These are phyloP conservation scores for Knipowitschia caucasica DNA, from an alignment of 2,797 vertebrate species.

Conservation along the genomic window DNA sequence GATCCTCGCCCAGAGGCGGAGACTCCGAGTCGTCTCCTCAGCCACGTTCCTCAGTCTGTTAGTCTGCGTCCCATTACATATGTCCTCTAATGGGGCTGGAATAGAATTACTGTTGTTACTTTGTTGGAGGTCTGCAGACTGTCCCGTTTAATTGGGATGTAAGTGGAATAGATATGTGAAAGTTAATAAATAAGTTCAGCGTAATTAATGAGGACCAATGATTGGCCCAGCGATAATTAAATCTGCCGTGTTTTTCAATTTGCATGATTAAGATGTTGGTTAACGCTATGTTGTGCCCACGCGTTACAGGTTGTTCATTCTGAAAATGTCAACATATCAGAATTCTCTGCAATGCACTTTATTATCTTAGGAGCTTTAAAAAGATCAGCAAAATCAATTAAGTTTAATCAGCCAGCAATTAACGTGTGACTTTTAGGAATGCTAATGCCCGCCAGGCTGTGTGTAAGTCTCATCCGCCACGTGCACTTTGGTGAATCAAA, in stretches of 20 bases:
- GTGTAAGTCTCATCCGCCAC: conserved; percentile 15
- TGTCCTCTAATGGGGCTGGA: conserved; percentile 55
- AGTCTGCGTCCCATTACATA: conserved; percentile 45
- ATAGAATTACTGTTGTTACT: conserved; percentile 61
- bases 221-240: conserved; percentile 74
- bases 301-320: conserved; percentile 74
- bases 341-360: conserved; percentile 75
- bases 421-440: conserved; percentile 75
- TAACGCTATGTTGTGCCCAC: conserved; percentile 64
- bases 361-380: conserved; percentile 77
- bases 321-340: conserved; percentile 82
- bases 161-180: conserved; percentile 69
- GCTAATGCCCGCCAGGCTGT: conserved; percentile 60
- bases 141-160: conserved; percentile 70
- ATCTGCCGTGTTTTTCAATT: conserved; percentile 75
- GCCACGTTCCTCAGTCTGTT: conserved; percentile 40
- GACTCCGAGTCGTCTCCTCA: no score
- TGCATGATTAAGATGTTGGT: conserved; percentile 79
- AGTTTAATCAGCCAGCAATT: conserved; percentile 77
- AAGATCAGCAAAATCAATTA: conserved; percentile 78
- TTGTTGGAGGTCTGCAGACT: conserved; percentile 59
- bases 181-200: conserved; percentile 71
- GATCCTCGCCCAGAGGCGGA: no score
- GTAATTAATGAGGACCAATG: conserved; percentile 75
- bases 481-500: background rate